Percentiles rank a stretch among this genome's conserved stretches.
Conservation (phyloP, 2,113 vertebrate species). For the Nycticryphes semicollaris region DNA sequence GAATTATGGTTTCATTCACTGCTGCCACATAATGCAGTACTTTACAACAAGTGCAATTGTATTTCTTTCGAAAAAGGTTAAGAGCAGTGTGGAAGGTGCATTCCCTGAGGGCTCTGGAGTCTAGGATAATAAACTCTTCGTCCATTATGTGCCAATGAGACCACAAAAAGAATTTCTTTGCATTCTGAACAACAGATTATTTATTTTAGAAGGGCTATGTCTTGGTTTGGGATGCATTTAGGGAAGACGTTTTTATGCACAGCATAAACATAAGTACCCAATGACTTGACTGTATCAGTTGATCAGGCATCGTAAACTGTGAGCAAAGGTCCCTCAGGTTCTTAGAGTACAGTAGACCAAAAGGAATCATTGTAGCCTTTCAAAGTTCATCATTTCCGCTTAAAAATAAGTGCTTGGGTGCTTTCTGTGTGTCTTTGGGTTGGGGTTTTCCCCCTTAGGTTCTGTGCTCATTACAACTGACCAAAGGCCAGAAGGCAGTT, state of each 20-base stretch:
- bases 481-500: not conserved
- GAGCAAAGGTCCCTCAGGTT: not conserved
- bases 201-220: constrained; percentile 13
- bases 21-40: constrained; percentile 42
- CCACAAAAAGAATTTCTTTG: constrained; percentile 17
- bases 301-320: not conserved
- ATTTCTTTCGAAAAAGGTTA: constrained; percentile 54
- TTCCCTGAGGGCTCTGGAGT: constrained; percentile 18
- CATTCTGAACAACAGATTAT: constrained; percentile 6
- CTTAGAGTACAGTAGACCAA: not conserved
- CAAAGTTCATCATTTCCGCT: not conserved
- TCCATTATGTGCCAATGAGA: constrained; percentile 41
- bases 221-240: constrained; percentile 20
- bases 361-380: not conserved
- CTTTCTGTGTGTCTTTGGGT: not conserved
- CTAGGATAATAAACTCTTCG: constrained; percentile 46
- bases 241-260: not conserved
- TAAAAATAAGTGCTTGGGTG: not conserved
- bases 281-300: not conserved
- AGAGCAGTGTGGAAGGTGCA: constrained; percentile 28
- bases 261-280: not conserved
- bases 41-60: constrained; percentile 44
- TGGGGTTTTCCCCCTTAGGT: not conserved
- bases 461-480: not conserved
- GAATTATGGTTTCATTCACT: constrained; percentile 57